These are phyloP conservation scores for Styela clava DNA, from an alignment of 23 tunicate species.

Conservation along the genomic window DNA sequence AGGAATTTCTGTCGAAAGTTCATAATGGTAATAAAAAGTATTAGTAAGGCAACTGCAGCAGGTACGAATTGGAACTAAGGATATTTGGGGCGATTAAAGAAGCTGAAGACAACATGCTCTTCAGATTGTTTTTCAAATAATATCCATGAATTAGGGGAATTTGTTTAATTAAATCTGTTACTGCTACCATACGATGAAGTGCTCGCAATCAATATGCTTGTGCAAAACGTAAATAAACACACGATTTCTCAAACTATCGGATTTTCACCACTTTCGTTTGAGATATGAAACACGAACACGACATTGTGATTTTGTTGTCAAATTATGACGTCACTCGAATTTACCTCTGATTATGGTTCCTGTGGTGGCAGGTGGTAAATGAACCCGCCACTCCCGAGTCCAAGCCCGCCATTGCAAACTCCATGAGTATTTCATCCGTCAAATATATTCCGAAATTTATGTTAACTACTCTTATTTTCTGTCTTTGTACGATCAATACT, in stretches of 20 bases:
- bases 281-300: neutral
- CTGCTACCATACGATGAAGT: neutral
- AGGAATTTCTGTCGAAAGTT: no score
- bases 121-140: no score
- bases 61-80: no score
- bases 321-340: neutral
- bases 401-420: constrained; percentile 59
- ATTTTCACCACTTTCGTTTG: neutral
- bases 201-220: neutral
- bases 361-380: neutral
- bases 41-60: no score
- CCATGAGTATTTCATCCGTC: constrained; percentile 38
- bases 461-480: neutral
- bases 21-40: no score
- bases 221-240: no score
- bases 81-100: no score
- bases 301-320: no score
- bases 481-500: no score
- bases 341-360: constrained; percentile 14
- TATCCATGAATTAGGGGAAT: no score
- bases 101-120: no score
- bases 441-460: neutral
- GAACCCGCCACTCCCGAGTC: neutral
- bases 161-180: no score
- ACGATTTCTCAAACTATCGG: neutral